Percentiles rank a stretch among this genome's conserved stretches.
These are phyloP conservation scores for Spodoptera picta DNA, from an alignment of 2,888 invertebrate genomes.

Conservation along the genomic window DNA sequence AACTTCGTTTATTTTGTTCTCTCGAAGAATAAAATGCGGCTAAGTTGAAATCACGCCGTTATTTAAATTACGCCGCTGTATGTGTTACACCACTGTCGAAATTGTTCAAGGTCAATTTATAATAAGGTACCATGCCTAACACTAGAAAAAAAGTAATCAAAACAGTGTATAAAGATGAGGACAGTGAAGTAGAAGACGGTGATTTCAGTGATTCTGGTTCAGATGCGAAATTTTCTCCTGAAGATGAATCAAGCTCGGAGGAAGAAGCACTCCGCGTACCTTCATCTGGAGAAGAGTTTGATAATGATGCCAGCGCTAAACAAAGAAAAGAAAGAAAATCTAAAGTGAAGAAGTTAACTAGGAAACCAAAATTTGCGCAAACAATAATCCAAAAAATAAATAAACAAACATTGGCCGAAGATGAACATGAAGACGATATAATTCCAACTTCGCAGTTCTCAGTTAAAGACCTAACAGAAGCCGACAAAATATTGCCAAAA, in stretches of 20 bases:
- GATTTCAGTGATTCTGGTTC: constrained; percentile 87
- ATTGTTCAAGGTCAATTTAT: constrained; percentile 13
- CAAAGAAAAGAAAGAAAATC: constrained; percentile 14
- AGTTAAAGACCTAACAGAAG: constrained; percentile 81
- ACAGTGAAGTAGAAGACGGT: constrained; percentile 72
- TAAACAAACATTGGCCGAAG: constrained; percentile 60
- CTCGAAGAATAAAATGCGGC: background rate
- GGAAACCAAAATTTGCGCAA: constrained; percentile 71
- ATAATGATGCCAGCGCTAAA: constrained; percentile 53
- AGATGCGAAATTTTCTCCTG: constrained; percentile 80
- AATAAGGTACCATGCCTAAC: constrained; percentile 69
- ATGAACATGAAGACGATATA: constrained; percentile 59
- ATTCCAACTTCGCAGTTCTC: constrained; percentile 65
- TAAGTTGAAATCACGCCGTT: constrained; percentile 5
- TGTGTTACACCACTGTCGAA: constrained; percentile 6
- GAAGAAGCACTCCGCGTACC: constrained; percentile 64
- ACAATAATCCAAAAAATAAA: constrained; percentile 71
- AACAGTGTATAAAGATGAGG: constrained; percentile 82
- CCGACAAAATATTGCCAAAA: constrained; percentile 80
- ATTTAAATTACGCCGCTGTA: background rate
- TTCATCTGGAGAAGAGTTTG: constrained; percentile 76
- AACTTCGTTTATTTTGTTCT: background rate
- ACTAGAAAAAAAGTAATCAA: constrained; percentile 82
- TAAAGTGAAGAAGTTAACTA: constrained; percentile 44
- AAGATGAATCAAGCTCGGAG: constrained; percentile 70